A percentile compares a stretch with the other conserved stretches of the same genome.
These are phyloP conservation scores for Fabriciana adippe DNA, from an alignment of 2,888 invertebrate species.

Conservation along the genomic window DNA sequence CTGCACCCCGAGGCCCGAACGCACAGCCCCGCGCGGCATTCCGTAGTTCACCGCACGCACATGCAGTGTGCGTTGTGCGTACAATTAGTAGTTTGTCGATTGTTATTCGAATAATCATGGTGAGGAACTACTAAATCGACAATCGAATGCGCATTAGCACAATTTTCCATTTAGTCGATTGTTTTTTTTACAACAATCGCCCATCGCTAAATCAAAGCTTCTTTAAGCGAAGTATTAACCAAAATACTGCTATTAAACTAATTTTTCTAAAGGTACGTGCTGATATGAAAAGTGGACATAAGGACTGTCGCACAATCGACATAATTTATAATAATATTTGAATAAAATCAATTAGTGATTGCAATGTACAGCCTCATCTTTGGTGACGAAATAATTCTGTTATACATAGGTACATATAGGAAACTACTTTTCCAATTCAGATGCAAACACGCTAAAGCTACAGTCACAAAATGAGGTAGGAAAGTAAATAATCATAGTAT, in stretches of 20 bases:
- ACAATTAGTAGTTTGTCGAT: too few relatives aligned
- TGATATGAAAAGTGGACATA: constrained; percentile 58
- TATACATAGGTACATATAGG: constrained; percentile 37
- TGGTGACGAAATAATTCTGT: constrained; percentile 58
- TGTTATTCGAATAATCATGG: too few relatives aligned
- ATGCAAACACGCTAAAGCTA: constrained; percentile 61
- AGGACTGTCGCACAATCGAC: constrained; percentile 5
- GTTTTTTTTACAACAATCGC: too few relatives aligned
- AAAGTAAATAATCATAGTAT: constrained; percentile 57
- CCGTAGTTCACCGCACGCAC: too few relatives aligned
- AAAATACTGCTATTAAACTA: constrained; percentile 32
- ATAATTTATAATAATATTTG: constrained; percentile 28
- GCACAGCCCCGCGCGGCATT: too few relatives aligned
- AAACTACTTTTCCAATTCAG: constrained; percentile 49
- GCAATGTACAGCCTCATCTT: constrained; percentile 72
- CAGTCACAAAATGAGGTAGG: constrained; percentile 77
- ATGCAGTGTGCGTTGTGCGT: too few relatives aligned
- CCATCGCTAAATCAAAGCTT: constrained; percentile 4
- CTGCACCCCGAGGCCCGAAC: too few relatives aligned
- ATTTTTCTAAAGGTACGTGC: constrained; percentile 54
- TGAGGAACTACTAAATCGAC: too few relatives aligned
- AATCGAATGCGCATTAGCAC: too few relatives aligned
- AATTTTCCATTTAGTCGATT: too few relatives aligned
- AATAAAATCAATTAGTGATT: constrained; percentile 46
- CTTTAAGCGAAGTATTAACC: not conserved